Percentiles rank a stretch among this genome's conserved stretches.
phyloP scores from a whole-genome alignment of 2,888 invertebrate genomes.

The Escarpia spicata region DNA sequence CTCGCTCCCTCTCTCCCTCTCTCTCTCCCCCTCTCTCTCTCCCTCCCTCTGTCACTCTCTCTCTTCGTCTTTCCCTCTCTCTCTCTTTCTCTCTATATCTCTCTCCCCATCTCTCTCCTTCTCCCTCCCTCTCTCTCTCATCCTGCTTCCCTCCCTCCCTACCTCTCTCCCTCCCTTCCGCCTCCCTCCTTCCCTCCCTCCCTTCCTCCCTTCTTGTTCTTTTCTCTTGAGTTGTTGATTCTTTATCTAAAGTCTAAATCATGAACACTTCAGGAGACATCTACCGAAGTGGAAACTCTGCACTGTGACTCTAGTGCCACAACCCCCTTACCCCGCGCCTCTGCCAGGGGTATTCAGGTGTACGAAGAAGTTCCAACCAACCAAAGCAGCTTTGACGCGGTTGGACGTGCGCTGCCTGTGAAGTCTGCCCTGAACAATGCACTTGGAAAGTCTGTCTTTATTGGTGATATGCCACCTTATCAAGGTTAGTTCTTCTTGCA shows the following conservation, averaged over 20 bases:
- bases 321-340: constrained; percentile 34
- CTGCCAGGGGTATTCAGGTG: constrained; percentile 28
- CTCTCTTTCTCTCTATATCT: no score
- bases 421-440: constrained; percentile 86
- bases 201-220: no score
- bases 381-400: constrained; percentile 71
- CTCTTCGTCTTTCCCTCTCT: no score
- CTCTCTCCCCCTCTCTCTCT: no score
- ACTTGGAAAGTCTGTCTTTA: constrained; percentile 89
- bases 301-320: not conserved
- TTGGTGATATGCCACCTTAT: constrained; percentile 84
- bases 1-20: no score
- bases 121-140: no score
- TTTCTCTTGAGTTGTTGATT: not conserved
- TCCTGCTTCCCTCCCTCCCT: no score
- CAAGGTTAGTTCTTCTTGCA: constrained; percentile 64
- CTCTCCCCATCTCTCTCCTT: no score
- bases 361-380: constrained; percentile 20
- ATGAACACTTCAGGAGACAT: not conserved
- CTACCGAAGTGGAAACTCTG: not conserved
- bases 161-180: no score
- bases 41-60: no score
- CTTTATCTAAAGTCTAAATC: not conserved
- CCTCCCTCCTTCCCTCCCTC: no score
- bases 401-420: constrained; percentile 85